Base-by-base conservation (phyloP, 2,797 vertebrate species). In the Sciurus vulgaris region DNA sequence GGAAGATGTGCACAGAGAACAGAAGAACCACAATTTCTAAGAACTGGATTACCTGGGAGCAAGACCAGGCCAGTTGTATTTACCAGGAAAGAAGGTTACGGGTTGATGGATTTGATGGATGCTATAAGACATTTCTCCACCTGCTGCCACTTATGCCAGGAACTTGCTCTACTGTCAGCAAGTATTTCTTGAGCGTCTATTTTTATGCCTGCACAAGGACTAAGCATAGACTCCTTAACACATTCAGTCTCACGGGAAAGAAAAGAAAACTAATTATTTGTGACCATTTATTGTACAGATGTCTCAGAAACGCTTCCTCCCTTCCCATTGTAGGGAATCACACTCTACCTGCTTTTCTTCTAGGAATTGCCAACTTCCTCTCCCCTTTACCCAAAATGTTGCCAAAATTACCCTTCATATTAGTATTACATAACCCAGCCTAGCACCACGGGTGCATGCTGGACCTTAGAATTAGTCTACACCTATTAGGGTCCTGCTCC, bases 201-300 rank as follows among this genome's bases (percentile, higher is more conserved):
- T 89, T 86, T 38, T 59, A 41, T 49, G 44, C 28, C 8, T 49
- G n/a, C 44, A 44, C 26, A 59, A 84, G 38, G 44, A 44, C 2
- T 30, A 72, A 41, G 30, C 18, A 69, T 41, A 74, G 12, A 4
- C 28, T 38, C 87, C 77, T 72, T 76, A 70, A 82, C 41, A 20
- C 24, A 59, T 51, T 90, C 47, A 91, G 26, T 69, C 35, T 92
- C 28, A n/a, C 9, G 22, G 70, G 38, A 83, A 20, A 84, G 49
- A 89, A 89, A 56, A n/a, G 38, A 74, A 92, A 86, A 56, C 65
- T 54, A 93, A 33, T 30, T 49, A 69, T 24, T 74, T 18, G 54
- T n/a, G 87, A 96, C 95, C 14, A 93, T 61, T 26, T 78, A 59
- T 44, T 65, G 51, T 76, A 94, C 41, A 47, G 59, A 91, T 26